phyloP scores from a whole-genome alignment of 2,113 vertebrate species.

The Probosciger aterrimus region DNA sequence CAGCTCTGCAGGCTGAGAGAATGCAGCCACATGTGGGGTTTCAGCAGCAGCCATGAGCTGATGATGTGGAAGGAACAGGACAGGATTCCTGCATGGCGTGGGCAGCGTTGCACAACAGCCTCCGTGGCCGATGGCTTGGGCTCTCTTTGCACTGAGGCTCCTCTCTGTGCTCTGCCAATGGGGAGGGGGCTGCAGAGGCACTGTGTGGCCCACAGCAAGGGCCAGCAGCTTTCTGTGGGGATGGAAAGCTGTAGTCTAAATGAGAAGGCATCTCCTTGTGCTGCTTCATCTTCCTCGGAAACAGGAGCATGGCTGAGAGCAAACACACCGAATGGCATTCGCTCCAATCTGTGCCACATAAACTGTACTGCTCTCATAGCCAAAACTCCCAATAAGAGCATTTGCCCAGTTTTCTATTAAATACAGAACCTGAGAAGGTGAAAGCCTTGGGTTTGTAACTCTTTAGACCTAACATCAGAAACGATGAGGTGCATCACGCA shows the following conservation, averaged over 20 bases:
- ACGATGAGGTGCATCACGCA: neutral
- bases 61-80: neutral
- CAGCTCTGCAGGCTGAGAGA: neutral
- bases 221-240: neutral
- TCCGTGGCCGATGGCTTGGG: rapidly evolving
- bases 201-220: neutral
- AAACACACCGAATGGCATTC: rapidly evolving
- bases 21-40: neutral
- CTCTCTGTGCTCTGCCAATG: neutral
- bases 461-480: neutral
- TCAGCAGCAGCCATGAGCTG: neutral
- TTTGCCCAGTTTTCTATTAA: neutral
- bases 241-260: neutral
- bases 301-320: neutral
- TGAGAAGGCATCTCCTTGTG: rapidly evolving
- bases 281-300: neutral
- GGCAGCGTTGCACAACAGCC: neutral
- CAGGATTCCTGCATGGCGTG: neutral
- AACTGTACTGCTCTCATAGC: neutral
- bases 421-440: neutral
- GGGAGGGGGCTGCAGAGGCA: neutral
- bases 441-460: neutral
- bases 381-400: neutral
- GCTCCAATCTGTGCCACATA: neutral
- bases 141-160: neutral